A percentile compares a stretch with the other conserved stretches of the same genome.
Evolutionary conservation across 2,113 vertebrate genomes (phyloP).

Genomic region (Diphyllodes magnificus): DNA sequence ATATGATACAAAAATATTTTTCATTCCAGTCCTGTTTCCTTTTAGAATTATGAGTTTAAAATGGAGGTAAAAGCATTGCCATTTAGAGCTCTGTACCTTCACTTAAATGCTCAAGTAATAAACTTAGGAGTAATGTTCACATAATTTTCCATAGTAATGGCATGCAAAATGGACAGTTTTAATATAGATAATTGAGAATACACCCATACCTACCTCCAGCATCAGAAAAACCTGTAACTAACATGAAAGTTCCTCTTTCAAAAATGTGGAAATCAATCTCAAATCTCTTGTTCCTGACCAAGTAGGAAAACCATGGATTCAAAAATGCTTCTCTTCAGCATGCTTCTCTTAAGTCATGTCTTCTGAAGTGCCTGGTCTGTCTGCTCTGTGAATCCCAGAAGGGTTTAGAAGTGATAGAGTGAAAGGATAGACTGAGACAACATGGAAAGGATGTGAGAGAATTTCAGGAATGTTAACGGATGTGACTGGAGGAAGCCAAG

Average conservation of each 20-base stretch:
- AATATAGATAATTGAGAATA: background rate
- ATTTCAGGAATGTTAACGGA: background rate
- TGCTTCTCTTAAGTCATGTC: background rate
- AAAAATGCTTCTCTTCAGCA: background rate
- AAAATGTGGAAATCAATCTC: background rate
- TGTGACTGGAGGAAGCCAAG: background rate
- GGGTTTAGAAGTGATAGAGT: background rate
- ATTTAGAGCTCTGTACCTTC: background rate
- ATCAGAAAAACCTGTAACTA: background rate
- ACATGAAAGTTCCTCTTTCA: background rate
- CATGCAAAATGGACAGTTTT: background rate
- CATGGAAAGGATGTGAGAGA: background rate
- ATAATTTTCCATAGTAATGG: background rate
- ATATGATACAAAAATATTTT: background rate
- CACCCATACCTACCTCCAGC: background rate
- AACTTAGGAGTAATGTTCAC: background rate
- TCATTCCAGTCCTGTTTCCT: background rate
- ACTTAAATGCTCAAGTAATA: background rate
- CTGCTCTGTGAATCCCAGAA: background rate
- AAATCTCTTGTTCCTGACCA: background rate
- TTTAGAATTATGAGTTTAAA: background rate
- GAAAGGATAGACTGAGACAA: background rate
- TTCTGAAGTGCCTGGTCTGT: background rate
- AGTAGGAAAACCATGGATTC: background rate
- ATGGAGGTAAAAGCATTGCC: background rate